These are phyloP conservation scores for Chrysaora quinquecirrha DNA, from an alignment of 30 jellyfish, hydroid and myxozoan genomes.

Conservation along the genomic window DNA sequence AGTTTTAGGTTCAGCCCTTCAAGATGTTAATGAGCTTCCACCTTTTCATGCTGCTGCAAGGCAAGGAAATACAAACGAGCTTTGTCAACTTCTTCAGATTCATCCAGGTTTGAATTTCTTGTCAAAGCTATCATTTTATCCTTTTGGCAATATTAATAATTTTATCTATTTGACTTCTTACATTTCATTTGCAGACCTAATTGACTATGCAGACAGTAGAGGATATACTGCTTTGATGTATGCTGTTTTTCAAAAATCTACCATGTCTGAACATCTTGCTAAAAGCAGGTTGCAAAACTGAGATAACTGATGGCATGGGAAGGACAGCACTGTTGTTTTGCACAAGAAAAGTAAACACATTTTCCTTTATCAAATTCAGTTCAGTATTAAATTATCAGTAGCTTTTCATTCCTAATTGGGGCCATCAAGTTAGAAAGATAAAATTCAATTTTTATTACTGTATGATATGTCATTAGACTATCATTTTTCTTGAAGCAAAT, in stretches of 20 bases:
- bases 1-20: too few species aligned
- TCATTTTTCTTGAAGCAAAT: too few species aligned
- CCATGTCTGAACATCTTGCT: conserved; percentile 37
- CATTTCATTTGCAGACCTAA: conserved; percentile 20
- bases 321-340: conserved; percentile 60
- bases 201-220: conserved; percentile 69
- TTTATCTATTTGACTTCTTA: too few species aligned
- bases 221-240: conserved; percentile 69
- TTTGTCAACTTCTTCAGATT: conserved; percentile 34
- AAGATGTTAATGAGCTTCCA: too few species aligned
- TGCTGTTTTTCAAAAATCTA: conserved; percentile 27
- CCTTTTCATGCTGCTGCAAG: conserved; percentile 75
- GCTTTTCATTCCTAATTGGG: too few species aligned
- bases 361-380: too few species aligned
- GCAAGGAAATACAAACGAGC: conserved; percentile 51
- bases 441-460: too few species aligned
- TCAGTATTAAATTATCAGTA: too few species aligned
- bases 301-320: conserved; percentile 40
- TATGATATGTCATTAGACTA: too few species aligned
- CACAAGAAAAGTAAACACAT: conserved; percentile 45
- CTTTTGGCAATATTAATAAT: too few species aligned
- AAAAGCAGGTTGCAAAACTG: conserved; percentile 55
- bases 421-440: too few species aligned
- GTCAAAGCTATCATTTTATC: too few species aligned
- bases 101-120: conserved; percentile 58